Conservation (phyloP, 2,113 vertebrate genomes). For the Sorex fumeus region DNA sequence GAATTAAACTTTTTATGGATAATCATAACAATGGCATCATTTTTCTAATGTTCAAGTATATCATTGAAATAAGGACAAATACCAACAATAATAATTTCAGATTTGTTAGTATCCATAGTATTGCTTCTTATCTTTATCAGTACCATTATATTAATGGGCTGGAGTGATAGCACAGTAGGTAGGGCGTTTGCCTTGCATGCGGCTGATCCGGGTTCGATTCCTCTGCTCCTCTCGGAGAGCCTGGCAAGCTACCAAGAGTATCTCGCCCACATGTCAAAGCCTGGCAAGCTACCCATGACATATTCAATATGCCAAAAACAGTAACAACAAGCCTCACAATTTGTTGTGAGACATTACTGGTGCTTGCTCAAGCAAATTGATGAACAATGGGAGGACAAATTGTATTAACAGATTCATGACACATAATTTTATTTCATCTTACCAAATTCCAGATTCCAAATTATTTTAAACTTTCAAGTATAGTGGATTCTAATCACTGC, state of each 20-base stretch:
- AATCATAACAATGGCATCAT: slow-evolving; percentile 9
- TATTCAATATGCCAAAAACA: too few relatives aligned
- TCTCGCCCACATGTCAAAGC: too few relatives aligned
- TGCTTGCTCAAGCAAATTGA: too few relatives aligned
- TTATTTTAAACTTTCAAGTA: neutral
- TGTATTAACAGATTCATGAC: slow-evolving; percentile 17
- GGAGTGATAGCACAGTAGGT: too few relatives aligned
- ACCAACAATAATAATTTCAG: neutral
- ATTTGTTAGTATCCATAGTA: neutral
- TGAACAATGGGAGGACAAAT: too few relatives aligned
- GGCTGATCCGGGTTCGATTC: too few relatives aligned
- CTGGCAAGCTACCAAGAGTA: too few relatives aligned
- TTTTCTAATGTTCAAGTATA: slow-evolving; percentile 41
- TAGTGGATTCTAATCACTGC: slow-evolving; percentile 15
- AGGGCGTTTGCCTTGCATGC: too few relatives aligned
- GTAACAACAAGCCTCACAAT: too few relatives aligned
- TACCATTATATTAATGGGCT: slow-evolving; percentile 34
- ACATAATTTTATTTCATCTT: slow-evolving; percentile 44
- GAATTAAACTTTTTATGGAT: slow-evolving; percentile 55
- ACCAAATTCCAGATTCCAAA: slow-evolving; percentile 13
- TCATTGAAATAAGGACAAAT: slow-evolving; percentile 41
- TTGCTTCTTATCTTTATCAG: neutral
- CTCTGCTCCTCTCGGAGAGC: too few relatives aligned
- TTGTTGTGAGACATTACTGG: too few relatives aligned
- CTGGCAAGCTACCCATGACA: too few relatives aligned